phyloP scores from a whole-genome alignment of 2,113 vertebrate species.

The Calyptomena viridis region DNA sequence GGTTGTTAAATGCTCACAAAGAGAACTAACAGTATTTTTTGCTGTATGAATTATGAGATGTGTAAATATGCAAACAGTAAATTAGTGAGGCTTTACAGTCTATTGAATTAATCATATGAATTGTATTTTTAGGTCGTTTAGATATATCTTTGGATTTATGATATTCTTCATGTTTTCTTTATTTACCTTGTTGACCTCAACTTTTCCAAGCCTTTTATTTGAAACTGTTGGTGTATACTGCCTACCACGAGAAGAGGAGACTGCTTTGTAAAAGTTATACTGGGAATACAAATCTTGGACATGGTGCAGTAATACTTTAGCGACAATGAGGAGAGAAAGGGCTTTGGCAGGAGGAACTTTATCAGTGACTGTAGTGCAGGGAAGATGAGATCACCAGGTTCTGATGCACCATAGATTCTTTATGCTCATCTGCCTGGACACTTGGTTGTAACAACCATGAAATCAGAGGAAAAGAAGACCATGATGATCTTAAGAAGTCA shows the following conservation, averaged over 20 bases:
- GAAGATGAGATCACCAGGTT: not conserved
- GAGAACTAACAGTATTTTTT: not conserved
- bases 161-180: not conserved
- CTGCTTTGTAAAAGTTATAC: not conserved
- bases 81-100: not conserved
- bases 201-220: constrained; percentile 8
- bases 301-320: not conserved
- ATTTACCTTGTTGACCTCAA: not conserved
- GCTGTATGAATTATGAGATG: not conserved
- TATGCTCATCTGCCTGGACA: constrained; percentile 7
- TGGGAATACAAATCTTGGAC: not conserved
- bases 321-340: not conserved
- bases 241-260: not conserved
- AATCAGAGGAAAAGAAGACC: not conserved
- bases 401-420: not conserved
- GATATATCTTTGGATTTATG: not conserved
- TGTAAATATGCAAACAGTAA: not conserved
- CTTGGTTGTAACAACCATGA: not conserved
- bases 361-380: not conserved
- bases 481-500: not conserved
- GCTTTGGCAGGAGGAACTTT: constrained; percentile 3
- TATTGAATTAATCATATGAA: not conserved
- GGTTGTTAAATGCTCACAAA: not conserved
- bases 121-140: not conserved
- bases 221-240: not conserved